Evolutionary conservation across 2,113 vertebrate species (phyloP), one percentile per base, ranked within the genome.

Genomic region (Dipodomys merriami): DNA sequence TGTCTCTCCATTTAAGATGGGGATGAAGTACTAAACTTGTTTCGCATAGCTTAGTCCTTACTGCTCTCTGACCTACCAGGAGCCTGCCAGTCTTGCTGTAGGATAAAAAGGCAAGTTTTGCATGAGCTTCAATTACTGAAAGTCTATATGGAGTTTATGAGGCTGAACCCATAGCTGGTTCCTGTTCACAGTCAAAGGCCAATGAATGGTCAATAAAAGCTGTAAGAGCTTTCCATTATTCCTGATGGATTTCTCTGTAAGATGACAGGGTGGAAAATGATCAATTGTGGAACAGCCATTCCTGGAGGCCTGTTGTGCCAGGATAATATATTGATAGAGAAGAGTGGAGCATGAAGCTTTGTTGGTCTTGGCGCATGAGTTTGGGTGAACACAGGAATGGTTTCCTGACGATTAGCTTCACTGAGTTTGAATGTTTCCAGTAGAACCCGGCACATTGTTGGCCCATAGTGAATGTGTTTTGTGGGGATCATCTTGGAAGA

Each of bases 181-280:
- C 92, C 79, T 94, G 65, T 91, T 95, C 88, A 91, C 39, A 95
- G 96, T 96, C 92, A 93, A 95, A 96, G 95, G 83, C 88, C 91
- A 95, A 89, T 89, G 83, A 94, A 88, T 88, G 72, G 88, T 93
- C 83, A 93, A 91, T 96, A 96, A 93, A 95, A 91, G 65, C 91
- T 90, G 78, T 79, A 96, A 91, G 49, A 74, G 90, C 84, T 94
- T 95, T 94, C 86, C 77, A 77, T 94, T 92, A 91, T 91, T 94
- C 49, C 60, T 95, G 96, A 94, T 90, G 93, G 86, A 82, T 95
- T 94, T 91, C 90, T 90, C 74, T 79, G 65, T 95, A 86, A 97
- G 89, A 86, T 95, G 91, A 95, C 77, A 94, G 81, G 85, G 69
- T 95, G 19, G 68, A 96, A 82, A 90, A 79, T 82, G 87, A 79